phyloP scores from a whole-genome alignment of 1,140 invertebrate genomes.

The Luehdorfia chinensis region DNA sequence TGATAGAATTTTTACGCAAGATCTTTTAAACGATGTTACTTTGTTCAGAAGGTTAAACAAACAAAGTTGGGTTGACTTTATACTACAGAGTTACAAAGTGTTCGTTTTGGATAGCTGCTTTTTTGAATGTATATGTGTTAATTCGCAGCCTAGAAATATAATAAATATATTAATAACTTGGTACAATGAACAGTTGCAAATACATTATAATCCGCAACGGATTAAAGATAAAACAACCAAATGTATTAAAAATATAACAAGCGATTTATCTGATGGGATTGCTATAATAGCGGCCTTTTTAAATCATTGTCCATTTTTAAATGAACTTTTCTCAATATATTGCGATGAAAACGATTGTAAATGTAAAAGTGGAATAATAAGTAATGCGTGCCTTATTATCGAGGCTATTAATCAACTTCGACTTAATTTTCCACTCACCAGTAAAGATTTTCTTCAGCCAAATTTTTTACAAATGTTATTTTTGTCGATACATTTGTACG shows the following conservation, averaged over 20 bases:
- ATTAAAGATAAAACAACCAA: conserved; percentile 38
- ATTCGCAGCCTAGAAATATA: conserved; percentile 46
- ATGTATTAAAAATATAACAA: conserved; percentile 51
- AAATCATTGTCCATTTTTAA: conserved; percentile 58
- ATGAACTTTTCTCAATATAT: conserved; percentile 45
- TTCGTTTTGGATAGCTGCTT: conserved; percentile 68
- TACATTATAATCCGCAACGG: conserved; percentile 36
- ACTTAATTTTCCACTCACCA: conserved; percentile 58
- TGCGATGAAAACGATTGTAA: conserved; percentile 37
- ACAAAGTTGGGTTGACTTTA: conserved; percentile 68
- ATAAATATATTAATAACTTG: conserved; percentile 49
- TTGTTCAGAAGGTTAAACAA: conserved; percentile 62
- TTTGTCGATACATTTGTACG: conserved; percentile 62
- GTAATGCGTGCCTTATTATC: conserved; percentile 63
- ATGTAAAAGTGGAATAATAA: conserved; percentile 37
- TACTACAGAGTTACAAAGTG: conserved; percentile 67
- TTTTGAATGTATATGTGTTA: conserved; percentile 60
- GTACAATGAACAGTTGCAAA: conserved; percentile 58
- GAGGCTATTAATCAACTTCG: conserved; percentile 51
- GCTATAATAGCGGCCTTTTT: conserved; percentile 50
- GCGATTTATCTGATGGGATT: conserved; percentile 54
- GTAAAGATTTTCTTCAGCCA: conserved; percentile 55
- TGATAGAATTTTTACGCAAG: conserved; percentile 44
- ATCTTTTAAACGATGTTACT: conserved; percentile 37
- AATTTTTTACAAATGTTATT: conserved; percentile 68